Evolutionary conservation across 2,797 vertebrate genomes (phyloP).

Genomic region (Hipposideros larvatus): DNA sequence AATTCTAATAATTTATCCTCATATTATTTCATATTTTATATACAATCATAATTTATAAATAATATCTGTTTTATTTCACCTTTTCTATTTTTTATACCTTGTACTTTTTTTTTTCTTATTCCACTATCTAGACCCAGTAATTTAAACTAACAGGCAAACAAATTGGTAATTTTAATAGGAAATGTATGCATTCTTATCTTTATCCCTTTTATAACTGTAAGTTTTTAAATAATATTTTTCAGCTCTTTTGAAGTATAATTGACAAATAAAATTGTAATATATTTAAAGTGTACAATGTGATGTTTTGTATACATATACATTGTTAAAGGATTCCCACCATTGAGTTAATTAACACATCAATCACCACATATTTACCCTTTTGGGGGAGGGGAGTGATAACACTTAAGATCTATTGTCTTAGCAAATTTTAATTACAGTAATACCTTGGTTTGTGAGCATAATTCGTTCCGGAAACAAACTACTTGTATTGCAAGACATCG

Average conservation of each 20-base stretch:
- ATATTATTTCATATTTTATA: background rate
- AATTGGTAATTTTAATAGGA: background rate
- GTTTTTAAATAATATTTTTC: background rate
- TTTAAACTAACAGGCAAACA: conserved; percentile 21
- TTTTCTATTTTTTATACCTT: background rate
- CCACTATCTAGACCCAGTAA: background rate
- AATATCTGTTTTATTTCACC: background rate
- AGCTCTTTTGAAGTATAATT: background rate
- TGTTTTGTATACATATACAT: background rate
- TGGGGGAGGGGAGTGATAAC: background rate
- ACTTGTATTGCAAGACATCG: too few relatives aligned
- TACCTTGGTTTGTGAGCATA: too few relatives aligned
- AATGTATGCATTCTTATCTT: background rate
- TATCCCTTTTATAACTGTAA: background rate
- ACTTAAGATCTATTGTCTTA: background rate
- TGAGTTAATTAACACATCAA: background rate
- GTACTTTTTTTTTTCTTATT: background rate
- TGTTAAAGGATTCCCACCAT: background rate
- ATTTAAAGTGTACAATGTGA: background rate
- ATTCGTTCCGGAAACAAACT: too few relatives aligned
- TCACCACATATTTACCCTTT: background rate
- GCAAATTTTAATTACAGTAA: background rate
- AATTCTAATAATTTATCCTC: background rate
- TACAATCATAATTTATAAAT: background rate
- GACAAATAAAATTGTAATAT: background rate